Evolutionary conservation across 2,113 vertebrate species (phyloP), one percentile per base, ranked within the genome.

Genomic region (Rana temporaria): DNA sequence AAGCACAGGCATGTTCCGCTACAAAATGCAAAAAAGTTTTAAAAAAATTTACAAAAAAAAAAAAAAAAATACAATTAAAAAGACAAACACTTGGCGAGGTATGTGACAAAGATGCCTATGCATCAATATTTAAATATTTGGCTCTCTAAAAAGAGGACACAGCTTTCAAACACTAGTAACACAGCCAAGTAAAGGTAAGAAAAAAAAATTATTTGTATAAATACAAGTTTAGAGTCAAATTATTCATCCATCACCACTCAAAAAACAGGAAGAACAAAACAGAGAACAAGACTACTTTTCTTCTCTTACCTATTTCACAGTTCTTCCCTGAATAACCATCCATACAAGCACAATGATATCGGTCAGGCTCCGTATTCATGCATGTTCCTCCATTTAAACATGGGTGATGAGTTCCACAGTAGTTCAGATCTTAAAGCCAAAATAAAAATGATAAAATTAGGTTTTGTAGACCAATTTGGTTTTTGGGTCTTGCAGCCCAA

Each of bases 1-100:
- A 99, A 69, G 95, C 91, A 0, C 98, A 99, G 80, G 97, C 98
- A 3, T 99, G 96, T 75, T 98, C 96, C 0, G 96, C 97, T 99
- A 85, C 80, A 52, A 67, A 84, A 12, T 30, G 26, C 9, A 85
- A 71, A 87, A 1, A 78, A 32, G n/a, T n/a, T n/a, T n/a, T n/a
- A n/a, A n/a, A n/a, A n/a, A n/a, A n/a, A n/a, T n/a, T n/a, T n/a
- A n/a, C n/a, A n/a, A n/a, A n/a, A 38, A 14, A 84, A 71, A 87
- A 1, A 80, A 32, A 38, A n/a, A n/a, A n/a, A n/a, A n/a, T n/a
- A n/a, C n/a, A n/a, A 12, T 12, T 12, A 48, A 48, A 48, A 48
- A 48, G 6, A 34, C 32, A 5, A 5, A 38, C 4, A 11, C 42
- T 48, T 12, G 8, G 42, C 8, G 14, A 48, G 42, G 42, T 48